Evolutionary conservation across 2,113 vertebrate species (phyloP).

Genomic region (Oreotrochilus melanogaster): DNA sequence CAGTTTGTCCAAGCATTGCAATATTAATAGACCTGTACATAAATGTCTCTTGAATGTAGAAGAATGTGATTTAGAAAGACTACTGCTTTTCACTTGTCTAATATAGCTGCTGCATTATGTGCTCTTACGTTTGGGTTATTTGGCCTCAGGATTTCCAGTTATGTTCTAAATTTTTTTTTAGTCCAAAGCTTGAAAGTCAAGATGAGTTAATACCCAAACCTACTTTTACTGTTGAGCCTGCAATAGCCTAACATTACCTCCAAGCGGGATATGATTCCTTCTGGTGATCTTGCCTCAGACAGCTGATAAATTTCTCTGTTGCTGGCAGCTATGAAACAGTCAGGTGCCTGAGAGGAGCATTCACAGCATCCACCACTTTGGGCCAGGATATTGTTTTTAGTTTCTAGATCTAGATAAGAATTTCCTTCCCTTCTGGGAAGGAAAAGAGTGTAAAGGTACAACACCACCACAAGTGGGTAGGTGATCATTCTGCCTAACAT

Average conservation of each 20-base stretch:
- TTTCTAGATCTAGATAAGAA: background rate
- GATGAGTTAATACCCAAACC: background rate
- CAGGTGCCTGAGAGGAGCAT: background rate
- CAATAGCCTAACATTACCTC: background rate
- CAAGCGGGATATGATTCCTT: background rate
- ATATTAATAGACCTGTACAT: background rate
- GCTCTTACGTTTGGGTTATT: background rate
- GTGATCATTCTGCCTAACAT: background rate
- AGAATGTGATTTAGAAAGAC: background rate
- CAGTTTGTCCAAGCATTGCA: background rate
- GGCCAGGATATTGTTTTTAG: background rate
- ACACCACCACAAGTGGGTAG: fast-evolving
- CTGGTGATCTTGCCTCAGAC: background rate
- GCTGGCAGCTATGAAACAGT: background rate
- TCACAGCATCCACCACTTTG: fast-evolving
- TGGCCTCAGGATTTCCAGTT: background rate
- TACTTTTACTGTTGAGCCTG: background rate
- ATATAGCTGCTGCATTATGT: background rate
- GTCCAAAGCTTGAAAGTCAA: background rate
- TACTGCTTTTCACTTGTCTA: background rate
- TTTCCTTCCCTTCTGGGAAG: background rate
- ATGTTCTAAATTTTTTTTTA: background rate
- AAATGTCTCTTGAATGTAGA: background rate
- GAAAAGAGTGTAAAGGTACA: background rate
- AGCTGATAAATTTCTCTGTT: background rate